Evolutionary conservation across 2,797 vertebrate species (phyloP).

Genomic region (Podarcis siculus): DNA sequence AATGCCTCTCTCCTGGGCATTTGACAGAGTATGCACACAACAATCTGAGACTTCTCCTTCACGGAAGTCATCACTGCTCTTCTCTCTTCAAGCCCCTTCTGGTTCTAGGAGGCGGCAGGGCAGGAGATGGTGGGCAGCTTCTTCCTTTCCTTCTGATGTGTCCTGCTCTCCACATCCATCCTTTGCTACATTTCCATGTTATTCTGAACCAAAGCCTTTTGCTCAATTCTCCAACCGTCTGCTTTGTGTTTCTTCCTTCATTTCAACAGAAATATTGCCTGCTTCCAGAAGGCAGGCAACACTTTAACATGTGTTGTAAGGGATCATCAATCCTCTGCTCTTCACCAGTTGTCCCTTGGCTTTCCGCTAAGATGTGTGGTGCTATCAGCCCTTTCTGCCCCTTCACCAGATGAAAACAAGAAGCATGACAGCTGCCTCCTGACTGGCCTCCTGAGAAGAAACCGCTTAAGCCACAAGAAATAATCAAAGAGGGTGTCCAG

Average conservation of each 20-base stretch:
- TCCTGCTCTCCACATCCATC: neutral
- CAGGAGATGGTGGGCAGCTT: too few species aligned
- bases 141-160: neutral
- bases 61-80: too few species aligned
- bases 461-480: slow-evolving; percentile 5
- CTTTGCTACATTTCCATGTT: neutral
- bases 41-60: too few species aligned
- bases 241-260: neutral
- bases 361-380: neutral
- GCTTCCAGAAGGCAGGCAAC: neutral
- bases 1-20: too few species aligned
- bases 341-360: neutral
- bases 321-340: neutral
- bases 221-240: neutral
- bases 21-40: too few species aligned
- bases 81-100: too few species aligned
- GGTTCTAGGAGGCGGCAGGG: too few species aligned
- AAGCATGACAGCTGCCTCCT: neutral
- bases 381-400: neutral
- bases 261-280: neutral
- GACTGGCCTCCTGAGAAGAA: neutral
- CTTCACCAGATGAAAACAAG: rapidly evolving
- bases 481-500: neutral
- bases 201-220: neutral
- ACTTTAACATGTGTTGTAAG: neutral